Conservation (phyloP, 2,113 vertebrate genomes). For the Sylvietta virens region DNA sequence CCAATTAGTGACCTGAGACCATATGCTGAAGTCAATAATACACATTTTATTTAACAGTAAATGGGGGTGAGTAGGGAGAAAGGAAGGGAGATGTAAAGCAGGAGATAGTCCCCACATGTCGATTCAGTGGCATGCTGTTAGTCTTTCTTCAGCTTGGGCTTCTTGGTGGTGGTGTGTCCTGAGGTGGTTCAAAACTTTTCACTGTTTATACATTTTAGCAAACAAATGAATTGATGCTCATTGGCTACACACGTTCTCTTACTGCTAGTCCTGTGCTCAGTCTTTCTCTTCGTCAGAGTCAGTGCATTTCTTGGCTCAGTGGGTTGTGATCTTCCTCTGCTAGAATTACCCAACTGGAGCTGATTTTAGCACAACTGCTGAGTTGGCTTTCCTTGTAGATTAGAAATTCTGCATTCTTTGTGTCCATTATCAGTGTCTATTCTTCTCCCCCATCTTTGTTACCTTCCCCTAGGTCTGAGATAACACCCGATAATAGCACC, state of each 20-base stretch:
- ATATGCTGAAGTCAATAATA: not conserved
- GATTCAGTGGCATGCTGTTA: not conserved
- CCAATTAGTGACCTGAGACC: not conserved
- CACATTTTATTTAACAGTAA: not conserved
- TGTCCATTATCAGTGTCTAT: not conserved
- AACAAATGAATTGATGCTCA: not conserved
- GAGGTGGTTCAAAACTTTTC: not conserved
- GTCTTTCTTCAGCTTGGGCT: not conserved
- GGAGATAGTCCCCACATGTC: accelerated
- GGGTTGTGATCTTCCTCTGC: not conserved
- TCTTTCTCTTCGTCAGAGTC: not conserved
- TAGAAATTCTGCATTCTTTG: not conserved
- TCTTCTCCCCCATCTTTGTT: not conserved
- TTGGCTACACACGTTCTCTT: not conserved
- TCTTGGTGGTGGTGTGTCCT: not conserved
- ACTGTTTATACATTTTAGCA: not conserved
- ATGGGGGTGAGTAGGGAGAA: too few relatives aligned
- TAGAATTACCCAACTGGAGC: not conserved
- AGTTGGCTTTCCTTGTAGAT: not conserved
- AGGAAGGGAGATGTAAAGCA: not conserved
- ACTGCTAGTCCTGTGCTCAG: not conserved
- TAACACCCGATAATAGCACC: not conserved
- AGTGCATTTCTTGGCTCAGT: accelerated
- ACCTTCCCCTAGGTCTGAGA: not conserved
- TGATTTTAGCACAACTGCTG: not conserved